Percentiles rank a stretch among this genome's conserved stretches.
These are phyloP conservation scores for Lophura nycthemera DNA, from an alignment of 2,113 vertebrate species.

Conservation along the genomic window DNA sequence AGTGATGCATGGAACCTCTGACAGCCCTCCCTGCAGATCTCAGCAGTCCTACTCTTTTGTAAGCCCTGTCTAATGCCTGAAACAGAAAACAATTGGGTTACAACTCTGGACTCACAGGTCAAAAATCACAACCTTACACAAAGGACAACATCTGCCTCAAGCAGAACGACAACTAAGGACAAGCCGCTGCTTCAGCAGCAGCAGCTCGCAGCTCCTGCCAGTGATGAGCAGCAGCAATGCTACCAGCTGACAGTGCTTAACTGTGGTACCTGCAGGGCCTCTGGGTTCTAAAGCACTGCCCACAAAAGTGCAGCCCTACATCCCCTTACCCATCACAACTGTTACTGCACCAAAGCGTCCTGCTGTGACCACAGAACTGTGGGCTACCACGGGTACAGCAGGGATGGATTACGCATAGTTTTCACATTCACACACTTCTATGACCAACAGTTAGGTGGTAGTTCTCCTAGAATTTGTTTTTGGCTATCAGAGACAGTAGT, in stretches of 20 bases:
- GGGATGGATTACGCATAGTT: neutral
- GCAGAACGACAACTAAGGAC: neutral
- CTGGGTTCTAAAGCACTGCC: neutral
- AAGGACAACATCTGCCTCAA: neutral
- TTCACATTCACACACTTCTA: neutral
- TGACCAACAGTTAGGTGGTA: neutral
- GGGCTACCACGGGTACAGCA: neutral
- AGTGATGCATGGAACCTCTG: rapidly evolving
- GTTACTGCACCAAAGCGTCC: too few relatives aligned
- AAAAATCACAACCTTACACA: neutral
- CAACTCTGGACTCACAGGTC: neutral
- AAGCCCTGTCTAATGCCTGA: neutral
- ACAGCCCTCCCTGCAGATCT: neutral
- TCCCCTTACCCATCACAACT: neutral
- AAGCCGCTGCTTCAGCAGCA: neutral
- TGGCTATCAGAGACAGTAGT: neutral
- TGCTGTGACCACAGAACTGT: neutral
- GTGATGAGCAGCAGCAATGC: neutral
- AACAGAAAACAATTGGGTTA: neutral
- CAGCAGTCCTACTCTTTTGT: neutral
- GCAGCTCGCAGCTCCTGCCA: neutral
- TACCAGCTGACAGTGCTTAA: neutral
- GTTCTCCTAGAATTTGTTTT: too few relatives aligned
- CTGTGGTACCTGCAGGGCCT: neutral
- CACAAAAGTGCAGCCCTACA: neutral